A percentile compares a stretch with the other conserved stretches of the same genome.
phyloP scores from a whole-genome alignment of 1,140 invertebrate species.

The Tenebrio molitor region DNA sequence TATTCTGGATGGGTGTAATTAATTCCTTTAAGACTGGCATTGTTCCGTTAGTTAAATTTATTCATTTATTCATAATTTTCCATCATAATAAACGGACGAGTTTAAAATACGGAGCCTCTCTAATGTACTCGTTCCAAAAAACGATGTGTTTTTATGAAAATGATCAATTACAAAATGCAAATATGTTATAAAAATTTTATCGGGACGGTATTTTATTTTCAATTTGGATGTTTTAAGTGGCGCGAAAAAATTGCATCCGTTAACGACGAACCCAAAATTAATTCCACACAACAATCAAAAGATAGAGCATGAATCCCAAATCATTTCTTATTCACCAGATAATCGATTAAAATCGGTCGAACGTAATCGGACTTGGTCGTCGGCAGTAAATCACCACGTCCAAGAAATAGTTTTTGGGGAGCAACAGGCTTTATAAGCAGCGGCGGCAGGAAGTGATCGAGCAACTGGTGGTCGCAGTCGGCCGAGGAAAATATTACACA shows the following conservation, averaged over 20 bases:
- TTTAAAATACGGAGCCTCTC: conserved; percentile 2
- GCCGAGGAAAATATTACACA: conserved; percentile 62
- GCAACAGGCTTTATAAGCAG: conserved; percentile 60
- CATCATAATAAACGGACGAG: conserved; percentile 31
- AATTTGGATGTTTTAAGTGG: neutral
- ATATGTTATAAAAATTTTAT: conserved; percentile 5
- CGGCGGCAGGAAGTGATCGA: conserved; percentile 46
- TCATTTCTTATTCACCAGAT: conserved; percentile 42
- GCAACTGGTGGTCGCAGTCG: conserved; percentile 62
- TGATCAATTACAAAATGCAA: conserved; percentile 31
- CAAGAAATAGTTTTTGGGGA: conserved; percentile 58
- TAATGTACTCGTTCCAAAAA: conserved; percentile 4
- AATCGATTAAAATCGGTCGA: conserved; percentile 43
- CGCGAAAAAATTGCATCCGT: neutral
- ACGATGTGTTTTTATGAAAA: conserved; percentile 2
- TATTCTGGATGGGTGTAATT: conserved; percentile 5
- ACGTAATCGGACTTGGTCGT: conserved; percentile 13
- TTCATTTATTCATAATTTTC: conserved; percentile 36
- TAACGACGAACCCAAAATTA: neutral
- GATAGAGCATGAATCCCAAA: neutral
- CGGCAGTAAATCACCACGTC: conserved; percentile 51
- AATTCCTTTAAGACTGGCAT: conserved; percentile 29
- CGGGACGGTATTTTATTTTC: neutral
- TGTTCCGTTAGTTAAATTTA: conserved; percentile 1
- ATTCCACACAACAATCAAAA: too few species aligned